Conservation (phyloP, 1,140 invertebrate genomes). For the Elysia chlorotica region DNA sequence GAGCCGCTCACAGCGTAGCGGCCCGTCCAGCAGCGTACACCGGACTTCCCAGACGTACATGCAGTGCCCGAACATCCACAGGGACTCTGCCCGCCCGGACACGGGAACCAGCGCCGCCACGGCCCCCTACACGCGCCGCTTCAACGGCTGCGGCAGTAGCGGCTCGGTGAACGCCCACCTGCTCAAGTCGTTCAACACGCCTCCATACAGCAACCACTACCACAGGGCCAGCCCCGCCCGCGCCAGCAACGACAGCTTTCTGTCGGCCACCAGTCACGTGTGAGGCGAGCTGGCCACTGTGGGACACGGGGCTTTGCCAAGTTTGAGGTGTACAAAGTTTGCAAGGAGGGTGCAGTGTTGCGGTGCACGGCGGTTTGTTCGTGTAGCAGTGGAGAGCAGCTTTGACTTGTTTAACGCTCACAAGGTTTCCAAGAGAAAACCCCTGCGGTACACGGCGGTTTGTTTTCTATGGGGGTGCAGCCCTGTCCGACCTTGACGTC, state of each 20-base stretch:
- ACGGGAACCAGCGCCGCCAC: slow-evolving; percentile 2
- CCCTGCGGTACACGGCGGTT: too few species aligned
- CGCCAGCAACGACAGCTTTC: not conserved
- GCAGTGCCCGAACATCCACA: too few species aligned
- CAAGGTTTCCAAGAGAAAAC: too few species aligned
- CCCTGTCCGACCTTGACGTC: too few species aligned
- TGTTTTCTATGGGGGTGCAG: too few species aligned
- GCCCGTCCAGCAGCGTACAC: slow-evolving; percentile 18
- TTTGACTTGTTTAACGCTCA: too few species aligned
- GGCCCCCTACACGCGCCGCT: slow-evolving; percentile 4
- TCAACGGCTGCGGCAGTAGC: not conserved
- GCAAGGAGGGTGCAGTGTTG: too few species aligned
- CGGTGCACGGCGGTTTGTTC: too few species aligned
- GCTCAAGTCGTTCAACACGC: slow-evolving; percentile 3
- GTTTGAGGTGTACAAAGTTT: too few species aligned
- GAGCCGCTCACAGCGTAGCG: not conserved
- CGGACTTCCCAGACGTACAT: slow-evolving; percentile 26
- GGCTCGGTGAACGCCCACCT: not conserved
- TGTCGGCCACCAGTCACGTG: not conserved
- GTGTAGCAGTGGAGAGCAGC: too few species aligned
- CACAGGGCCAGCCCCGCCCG: not conserved
- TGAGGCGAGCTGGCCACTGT: too few species aligned
- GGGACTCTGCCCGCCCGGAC: not conserved
- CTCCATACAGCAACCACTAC: not conserved
- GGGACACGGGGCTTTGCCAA: too few species aligned